These are phyloP conservation scores for Syrphus vitripennis DNA, from an alignment of 2,888 invertebrate genomes.

Conservation along the genomic window DNA sequence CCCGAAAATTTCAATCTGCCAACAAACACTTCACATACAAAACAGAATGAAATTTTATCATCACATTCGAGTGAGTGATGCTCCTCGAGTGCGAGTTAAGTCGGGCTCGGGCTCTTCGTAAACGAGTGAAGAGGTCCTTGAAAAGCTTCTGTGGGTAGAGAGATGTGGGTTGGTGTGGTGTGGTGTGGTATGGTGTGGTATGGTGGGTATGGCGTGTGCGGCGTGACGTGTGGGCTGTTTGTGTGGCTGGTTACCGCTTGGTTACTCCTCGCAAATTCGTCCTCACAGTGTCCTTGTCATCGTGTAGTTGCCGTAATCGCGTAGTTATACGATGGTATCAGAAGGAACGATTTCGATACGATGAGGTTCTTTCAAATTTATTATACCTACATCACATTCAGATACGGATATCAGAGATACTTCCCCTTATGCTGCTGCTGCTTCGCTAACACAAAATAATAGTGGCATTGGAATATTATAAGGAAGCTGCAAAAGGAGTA, in stretches of 20 bases:
- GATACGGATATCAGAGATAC: constrained; percentile 40
- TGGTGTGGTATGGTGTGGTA: not conserved
- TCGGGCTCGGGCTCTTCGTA: constrained; percentile 27
- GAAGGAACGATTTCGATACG: constrained; percentile 59
- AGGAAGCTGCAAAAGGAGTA: constrained; percentile 25
- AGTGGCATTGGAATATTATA: not conserved
- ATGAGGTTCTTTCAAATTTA: constrained; percentile 68
- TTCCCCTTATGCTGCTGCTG: too few relatives aligned
- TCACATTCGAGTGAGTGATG: constrained; percentile 58
- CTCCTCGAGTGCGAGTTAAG: constrained; percentile 2
- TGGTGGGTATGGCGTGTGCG: constrained; percentile 1
- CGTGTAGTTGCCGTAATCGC: constrained; percentile 24
- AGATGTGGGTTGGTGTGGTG: not conserved
- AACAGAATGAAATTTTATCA: constrained; percentile 68
- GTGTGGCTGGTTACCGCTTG: constrained; percentile 6
- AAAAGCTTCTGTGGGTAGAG: not conserved
- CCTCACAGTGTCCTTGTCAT: constrained; percentile 21
- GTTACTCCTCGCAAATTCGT: constrained; percentile 18
- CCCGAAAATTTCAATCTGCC: constrained; percentile 70
- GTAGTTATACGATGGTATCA: constrained; percentile 58
- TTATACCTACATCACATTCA: constrained; percentile 65
- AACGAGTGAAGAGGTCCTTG: constrained; percentile 56
- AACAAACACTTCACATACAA: constrained; percentile 63
- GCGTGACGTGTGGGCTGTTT: constrained; percentile 36
- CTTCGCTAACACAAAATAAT: not conserved